Percentiles rank a stretch among this genome's conserved stretches.
phyloP scores from a whole-genome alignment of 2,888 invertebrate genomes.

The Drosophila neutralis region DNA sequence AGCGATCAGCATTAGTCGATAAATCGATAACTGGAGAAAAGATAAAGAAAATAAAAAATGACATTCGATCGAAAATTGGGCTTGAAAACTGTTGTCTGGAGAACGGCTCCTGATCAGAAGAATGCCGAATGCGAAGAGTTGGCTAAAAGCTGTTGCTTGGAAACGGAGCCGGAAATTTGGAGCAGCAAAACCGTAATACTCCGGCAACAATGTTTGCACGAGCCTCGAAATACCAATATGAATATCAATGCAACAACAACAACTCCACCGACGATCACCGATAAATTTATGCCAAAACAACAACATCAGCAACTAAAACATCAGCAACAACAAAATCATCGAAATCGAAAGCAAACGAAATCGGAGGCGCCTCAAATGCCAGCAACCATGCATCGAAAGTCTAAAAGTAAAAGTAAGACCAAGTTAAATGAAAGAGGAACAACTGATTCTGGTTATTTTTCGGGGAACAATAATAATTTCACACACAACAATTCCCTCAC shows the following conservation, averaged over 20 bases:
- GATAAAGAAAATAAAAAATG: background rate
- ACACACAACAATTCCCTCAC: background rate
- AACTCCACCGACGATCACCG: constrained; percentile 20
- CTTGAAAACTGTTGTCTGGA: background rate
- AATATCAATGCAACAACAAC: background rate
- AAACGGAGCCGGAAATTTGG: background rate
- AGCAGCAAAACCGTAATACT: constrained; percentile 1
- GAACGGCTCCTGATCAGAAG: background rate
- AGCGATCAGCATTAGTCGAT: background rate
- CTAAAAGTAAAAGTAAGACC: constrained; percentile 66
- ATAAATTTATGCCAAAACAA: constrained; percentile 37
- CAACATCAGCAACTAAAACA: background rate
- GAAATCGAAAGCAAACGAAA: constrained; percentile 30
- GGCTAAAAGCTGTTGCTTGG: background rate
- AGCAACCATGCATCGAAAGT: constrained; percentile 64
- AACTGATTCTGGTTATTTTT: background rate
- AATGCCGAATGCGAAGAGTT: background rate
- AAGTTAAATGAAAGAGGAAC: background rate
- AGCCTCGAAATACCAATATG: background rate
- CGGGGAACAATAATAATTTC: background rate
- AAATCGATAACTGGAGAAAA: background rate
- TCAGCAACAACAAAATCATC: constrained; percentile 13
- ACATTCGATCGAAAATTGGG: background rate
- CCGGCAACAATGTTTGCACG: background rate
- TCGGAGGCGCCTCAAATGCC: constrained; percentile 27